Evolutionary conservation across 2,888 invertebrate genomes (phyloP), one percentile per base, ranked within the genome.

Genomic region (Agrochola lota): DNA sequence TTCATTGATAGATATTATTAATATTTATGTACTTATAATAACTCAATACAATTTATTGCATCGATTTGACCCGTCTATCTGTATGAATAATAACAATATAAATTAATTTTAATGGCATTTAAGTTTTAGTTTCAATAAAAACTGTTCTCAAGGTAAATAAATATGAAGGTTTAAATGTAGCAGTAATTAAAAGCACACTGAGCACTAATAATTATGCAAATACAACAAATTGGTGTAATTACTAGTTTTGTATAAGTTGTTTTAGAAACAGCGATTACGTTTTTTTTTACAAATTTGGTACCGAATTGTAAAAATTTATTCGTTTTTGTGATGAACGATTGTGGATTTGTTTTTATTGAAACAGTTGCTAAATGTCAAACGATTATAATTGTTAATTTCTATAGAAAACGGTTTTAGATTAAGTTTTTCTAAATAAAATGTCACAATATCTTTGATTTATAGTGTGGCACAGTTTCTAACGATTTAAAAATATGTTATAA

Each of bases 201-300:
- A 81, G 70, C 71, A 88, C 78, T 76, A 78, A 87, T 83, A 84
- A 89, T 88, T 87, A 88, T 88, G 88, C 81, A 88, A 86, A 89
- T 85, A 78, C 77, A 77, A 78, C 77, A 81, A 86, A 88, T 89
- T 86, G 86, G 66, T 84, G 72, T 88, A 83, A 88, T 88, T 84
- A 84, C 57, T 64, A 69, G 78, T 71, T 81, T 83, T 82, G 77
- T 74, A 64, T 74, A 66, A 23, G 62, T 63, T 74, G 82, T 84
- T 74, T 68, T 52, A 55, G 26, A 77, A 66, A 78, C 69, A 70
- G 0, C 76, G 30, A 84, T 86, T 84, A 80, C 40, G 26, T 62
- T 75, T 63, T 71, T 85, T 76, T 74, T 74, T 71, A 43, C 20
- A 57, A 80, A 80, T 71, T 74, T 57, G 76, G 76, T 86, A 78